Evolutionary conservation across 2,888 invertebrate species (phyloP), one percentile per base, ranked within the genome.

Genomic region (Andrena haemorrhoa): DNA sequence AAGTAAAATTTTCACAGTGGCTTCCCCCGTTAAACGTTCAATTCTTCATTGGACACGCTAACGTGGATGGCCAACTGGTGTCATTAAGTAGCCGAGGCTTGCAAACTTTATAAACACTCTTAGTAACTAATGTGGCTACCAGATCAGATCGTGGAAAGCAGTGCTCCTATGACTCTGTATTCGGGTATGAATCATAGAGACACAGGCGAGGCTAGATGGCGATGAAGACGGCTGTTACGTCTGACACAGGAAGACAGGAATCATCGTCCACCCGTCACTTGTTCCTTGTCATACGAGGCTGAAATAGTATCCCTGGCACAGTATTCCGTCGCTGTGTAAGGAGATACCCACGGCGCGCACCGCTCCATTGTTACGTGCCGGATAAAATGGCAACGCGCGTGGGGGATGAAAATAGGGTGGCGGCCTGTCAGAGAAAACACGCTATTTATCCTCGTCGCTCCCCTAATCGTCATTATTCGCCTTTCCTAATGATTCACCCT

Each of bases 191-290:
- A 61, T 74, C 51, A 53, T 47, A 72, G 68, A 61, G 56, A 16
- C 31, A 16, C 31, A 26, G 53, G 71, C 49, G 29, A 31, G 64
- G 58, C 49, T 78, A 29, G 41, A 41, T 56, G 79, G 63, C 61
- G 16, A 75, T 12, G 56, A 72, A 69, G 66, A 72, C 35, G 78
- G 60, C 31, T 10, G 64, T n/a, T 75, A 33, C 26, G 41, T 31
- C 58, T 51, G 68, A 63, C 68, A 69, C 65, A 69, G 69, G 68
- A 81, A 73, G 72, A 65, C 72, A 69, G 58, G 75, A 69, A 61
- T 66, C 70, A 65, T 70, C 70, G 68, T 41, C 35, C 29, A 51
- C 26, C 61, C 60, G 70, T 73, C 76, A 73, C 49, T 73, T 69
- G 60, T 51, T 63, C 66, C 26, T 56, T 61, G 41, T 60, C 20